Evolutionary conservation across 2,113 vertebrate species (phyloP), one percentile per base, ranked within the genome.

Genomic region (Taxidea taxus): DNA sequence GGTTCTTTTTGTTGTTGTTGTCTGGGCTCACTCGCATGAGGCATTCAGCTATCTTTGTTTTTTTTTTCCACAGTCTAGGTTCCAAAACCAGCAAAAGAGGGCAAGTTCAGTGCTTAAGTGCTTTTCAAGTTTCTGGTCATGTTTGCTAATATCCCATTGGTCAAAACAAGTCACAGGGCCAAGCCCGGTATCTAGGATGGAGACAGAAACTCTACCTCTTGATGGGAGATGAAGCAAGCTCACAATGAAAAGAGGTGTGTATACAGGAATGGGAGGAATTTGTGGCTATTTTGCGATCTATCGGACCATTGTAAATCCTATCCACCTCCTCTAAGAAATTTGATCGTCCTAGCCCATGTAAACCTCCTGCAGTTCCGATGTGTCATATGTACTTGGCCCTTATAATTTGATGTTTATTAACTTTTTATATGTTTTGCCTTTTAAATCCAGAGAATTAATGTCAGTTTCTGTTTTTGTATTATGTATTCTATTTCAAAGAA

Each of bases 131-230:
- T 78, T 83, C 25, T 94, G 21, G 9, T 62, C 44, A 37, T 70
- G 51, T 51, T 94, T 84, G 27, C 27, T 92, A 82, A 44, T 88
- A 77, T 96, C 42, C 18, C 31, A 37, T 88, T 96, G 93, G 25
- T 77, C 23, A 85, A 78, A 89, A n/a, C 42, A 92, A 94, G 51
- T 94, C 51, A 37, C 15, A 88, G 54, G 72, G 42, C 68, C 49
- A 51, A 84, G 23, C 23, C 11, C 6, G 14, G 20, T 95, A 92
- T 77, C 39, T 20, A 83, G 47, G 51, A 88, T 60, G 75, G 74
- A 68, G 64, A 88, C 80, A 92, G 68, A 83, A 75, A 34, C 23
- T 58, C 27, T 89, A 15, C 23, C 44, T 86, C 37, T 96, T 85
- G 5, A 12, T 86, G 86, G n/a, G 16, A 96, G 42, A 21, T 72